Evolutionary conservation across 2,797 vertebrate genomes (phyloP).

Genomic region (Artibeus lituratus): DNA sequence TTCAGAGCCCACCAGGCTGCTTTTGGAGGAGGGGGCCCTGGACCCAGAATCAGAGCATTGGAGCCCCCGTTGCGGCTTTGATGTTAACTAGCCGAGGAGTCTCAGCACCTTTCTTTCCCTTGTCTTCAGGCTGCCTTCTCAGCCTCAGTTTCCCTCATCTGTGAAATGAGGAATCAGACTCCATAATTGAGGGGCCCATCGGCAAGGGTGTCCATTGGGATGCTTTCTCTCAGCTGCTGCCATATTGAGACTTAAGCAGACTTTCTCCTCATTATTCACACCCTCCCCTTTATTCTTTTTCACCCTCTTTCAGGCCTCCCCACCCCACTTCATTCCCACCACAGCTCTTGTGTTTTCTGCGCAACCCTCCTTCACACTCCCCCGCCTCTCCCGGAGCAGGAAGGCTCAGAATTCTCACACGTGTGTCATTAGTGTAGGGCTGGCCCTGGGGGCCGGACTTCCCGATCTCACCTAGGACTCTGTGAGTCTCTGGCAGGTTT

Average conservation of each 20-base stretch:
- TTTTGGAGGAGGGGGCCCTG: neutral
- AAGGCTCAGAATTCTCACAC: too few relatives aligned
- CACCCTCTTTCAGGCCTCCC: neutral
- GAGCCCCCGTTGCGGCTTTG: neutral
- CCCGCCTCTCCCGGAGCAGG: neutral
- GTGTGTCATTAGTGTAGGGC: neutral
- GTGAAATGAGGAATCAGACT: neutral
- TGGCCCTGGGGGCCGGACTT: neutral
- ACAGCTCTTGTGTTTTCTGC: neutral
- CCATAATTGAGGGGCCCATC: neutral
- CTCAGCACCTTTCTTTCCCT: neutral
- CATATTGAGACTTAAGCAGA: neutral
- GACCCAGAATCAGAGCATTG: neutral
- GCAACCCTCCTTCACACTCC: accelerated
- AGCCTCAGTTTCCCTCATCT: neutral
- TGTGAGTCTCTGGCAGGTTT: accelerated
- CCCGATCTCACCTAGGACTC: neutral
- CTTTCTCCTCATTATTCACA: neutral
- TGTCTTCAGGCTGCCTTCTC: neutral
- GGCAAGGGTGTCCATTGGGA: neutral
- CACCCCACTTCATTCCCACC: neutral
- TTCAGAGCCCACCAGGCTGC: accelerated
- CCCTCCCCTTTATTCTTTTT: neutral
- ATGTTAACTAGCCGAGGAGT: neutral
- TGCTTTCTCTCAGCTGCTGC: neutral